Evolutionary conservation across 2,888 invertebrate genomes (phyloP).

Genomic region (Erpobdella octoculata): DNA sequence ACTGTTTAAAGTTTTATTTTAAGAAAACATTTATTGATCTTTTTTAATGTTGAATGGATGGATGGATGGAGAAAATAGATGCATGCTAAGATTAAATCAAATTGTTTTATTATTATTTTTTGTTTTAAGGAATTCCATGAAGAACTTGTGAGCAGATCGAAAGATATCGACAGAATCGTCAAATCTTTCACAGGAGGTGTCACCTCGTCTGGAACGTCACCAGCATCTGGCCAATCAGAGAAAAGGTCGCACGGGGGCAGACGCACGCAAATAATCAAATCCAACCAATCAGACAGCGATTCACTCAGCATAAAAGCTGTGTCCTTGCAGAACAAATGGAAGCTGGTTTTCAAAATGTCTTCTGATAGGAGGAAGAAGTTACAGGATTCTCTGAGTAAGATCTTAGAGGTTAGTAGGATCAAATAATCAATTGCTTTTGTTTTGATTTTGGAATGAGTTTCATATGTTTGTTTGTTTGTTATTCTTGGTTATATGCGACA

Average conservation of each 20-base stretch:
- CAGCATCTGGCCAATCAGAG: slow-evolving; percentile 24
- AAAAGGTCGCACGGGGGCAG: slow-evolving; percentile 37
- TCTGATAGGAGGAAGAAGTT: slow-evolving; percentile 50
- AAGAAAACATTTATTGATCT: not conserved
- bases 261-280: slow-evolving; percentile 43
- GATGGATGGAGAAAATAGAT: no score
- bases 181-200: slow-evolving; percentile 40
- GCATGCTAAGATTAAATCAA: not conserved
- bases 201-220: slow-evolving; percentile 14
- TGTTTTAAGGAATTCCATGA: slow-evolving; percentile 49
- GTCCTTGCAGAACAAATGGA: slow-evolving; percentile 49
- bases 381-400: slow-evolving; percentile 48
- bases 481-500: no score
- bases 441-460: not conserved
- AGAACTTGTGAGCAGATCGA: slow-evolving; percentile 47
- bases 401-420: slow-evolving; percentile 49
- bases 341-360: slow-evolving; percentile 50
- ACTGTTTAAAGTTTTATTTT: no score
- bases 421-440: no score
- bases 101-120: not conserved
- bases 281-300: slow-evolving; percentile 40
- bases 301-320: slow-evolving; percentile 42
- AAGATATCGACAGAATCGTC: slow-evolving; percentile 47
- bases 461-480: not conserved
- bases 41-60: not conserved